These are phyloP conservation scores for Umimayanthus kanabou DNA, from an alignment of 92 coral and sea anemone genomes.

Conservation along the genomic window DNA sequence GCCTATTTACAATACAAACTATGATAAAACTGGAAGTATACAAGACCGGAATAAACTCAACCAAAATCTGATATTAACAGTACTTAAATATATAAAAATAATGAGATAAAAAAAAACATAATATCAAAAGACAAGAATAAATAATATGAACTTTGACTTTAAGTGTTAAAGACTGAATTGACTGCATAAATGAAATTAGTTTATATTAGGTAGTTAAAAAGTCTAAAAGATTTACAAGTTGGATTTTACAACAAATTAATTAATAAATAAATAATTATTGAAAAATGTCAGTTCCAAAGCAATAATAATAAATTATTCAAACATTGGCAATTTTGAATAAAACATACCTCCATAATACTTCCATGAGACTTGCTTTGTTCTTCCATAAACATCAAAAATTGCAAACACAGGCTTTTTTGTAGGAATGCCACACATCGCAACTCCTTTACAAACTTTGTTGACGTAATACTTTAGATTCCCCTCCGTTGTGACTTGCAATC, in stretches of 20 bases:
- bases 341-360: slow-evolving; percentile 88
- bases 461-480: slow-evolving; percentile 82
- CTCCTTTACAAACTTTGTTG: slow-evolving; percentile 84
- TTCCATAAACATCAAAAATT: slow-evolving; percentile 96
- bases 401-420: slow-evolving; percentile 80
- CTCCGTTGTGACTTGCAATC: slow-evolving; percentile 78
- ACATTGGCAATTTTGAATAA: not conserved
- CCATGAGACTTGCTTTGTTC: slow-evolving; percentile 91
- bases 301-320: not conserved
- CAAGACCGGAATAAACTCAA: too few species aligned
- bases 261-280: too few species aligned
- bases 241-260: not conserved
- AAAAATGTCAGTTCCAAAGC: too few species aligned
- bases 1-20: too few species aligned
- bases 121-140: too few species aligned
- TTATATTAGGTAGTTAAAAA: too few species aligned
- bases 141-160: too few species aligned
- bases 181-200: too few species aligned
- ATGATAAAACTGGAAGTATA: too few species aligned
- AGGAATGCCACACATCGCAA: slow-evolving; percentile 87
- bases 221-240: not conserved
- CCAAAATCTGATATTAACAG: too few species aligned
- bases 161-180: not conserved
- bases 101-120: too few species aligned
- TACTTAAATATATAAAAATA: too few species aligned